Conservation (phyloP, 2,797 vertebrate species). For the Chelidonichthys spinosus region DNA sequence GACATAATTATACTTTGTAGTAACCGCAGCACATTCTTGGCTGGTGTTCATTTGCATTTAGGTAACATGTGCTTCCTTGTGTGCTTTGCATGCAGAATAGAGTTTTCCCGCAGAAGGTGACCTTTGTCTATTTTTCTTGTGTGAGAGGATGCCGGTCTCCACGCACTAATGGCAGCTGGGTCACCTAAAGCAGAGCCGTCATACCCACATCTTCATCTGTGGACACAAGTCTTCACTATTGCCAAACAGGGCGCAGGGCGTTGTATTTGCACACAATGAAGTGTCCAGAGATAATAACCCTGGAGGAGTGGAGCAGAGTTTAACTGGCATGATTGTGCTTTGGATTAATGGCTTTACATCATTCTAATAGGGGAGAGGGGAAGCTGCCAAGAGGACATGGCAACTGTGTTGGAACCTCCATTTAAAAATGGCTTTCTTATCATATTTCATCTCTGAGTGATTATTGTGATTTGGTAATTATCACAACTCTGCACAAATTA, state of each 20-base stretch:
- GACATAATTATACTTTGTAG: constrained; percentile 61
- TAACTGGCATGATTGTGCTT: constrained; percentile 17
- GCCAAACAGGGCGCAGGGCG: constrained; percentile 46
- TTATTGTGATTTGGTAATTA: background rate
- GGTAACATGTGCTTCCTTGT: constrained; percentile 38
- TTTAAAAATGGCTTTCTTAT: constrained; percentile 8
- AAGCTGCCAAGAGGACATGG: constrained; percentile 11
- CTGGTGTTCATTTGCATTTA: constrained; percentile 48
- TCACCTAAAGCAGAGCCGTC: constrained; percentile 35
- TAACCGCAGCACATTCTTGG: constrained; percentile 60
- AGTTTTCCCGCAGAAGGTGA: constrained; percentile 24
- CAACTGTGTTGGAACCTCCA: background rate
- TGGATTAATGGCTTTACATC: constrained; percentile 1
- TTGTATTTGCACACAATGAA: constrained; percentile 45
- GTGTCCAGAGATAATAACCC: constrained; percentile 27
- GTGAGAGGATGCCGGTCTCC: constrained; percentile 39
- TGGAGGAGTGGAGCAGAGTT: constrained; percentile 48
- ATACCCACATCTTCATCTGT: constrained; percentile 41
- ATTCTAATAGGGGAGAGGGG: constrained; percentile 6
- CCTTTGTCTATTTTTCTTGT: constrained; percentile 39
- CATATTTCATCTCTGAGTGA: constrained; percentile 4
- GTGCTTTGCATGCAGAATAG: constrained; percentile 8
- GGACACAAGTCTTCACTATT: constrained; percentile 29
- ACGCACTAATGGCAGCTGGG: constrained; percentile 35
- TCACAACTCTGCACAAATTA: background rate